Evolutionary conservation across 2,113 vertebrate genomes (phyloP).

Genomic region (Microcebus tavaratra): DNA sequence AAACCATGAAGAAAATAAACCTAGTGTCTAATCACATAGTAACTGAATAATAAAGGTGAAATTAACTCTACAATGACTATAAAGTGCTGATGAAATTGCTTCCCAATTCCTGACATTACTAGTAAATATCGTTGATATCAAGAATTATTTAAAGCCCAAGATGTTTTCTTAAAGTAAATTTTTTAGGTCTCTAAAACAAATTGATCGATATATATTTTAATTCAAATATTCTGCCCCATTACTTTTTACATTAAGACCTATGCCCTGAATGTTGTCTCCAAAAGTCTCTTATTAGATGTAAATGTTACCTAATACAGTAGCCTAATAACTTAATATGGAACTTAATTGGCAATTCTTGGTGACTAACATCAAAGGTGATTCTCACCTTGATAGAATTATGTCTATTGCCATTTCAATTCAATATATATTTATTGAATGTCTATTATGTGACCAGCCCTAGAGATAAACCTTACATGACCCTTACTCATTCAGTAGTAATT

Average conservation of each 20-base stretch:
- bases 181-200: background rate
- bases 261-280: background rate
- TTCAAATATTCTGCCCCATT: background rate
- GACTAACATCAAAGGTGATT: background rate
- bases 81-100: background rate
- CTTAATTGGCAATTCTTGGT: background rate
- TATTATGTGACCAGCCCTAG: background rate
- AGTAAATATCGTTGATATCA: background rate
- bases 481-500: background rate
- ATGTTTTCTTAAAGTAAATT: background rate
- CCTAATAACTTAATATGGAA: background rate
- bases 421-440: background rate
- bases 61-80: background rate
- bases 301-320: background rate
- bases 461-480: background rate
- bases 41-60: background rate
- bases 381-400: background rate
- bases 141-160: background rate
- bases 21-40: background rate
- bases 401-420: background rate
- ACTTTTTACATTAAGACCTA: background rate
- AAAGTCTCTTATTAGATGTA: background rate
- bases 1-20: slow-evolving; percentile 1
- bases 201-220: background rate
- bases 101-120: background rate